A percentile compares a stretch with the other conserved stretches of the same genome.
These are phyloP conservation scores for Petrophora chlorosata DNA, from an alignment of 2,888 invertebrate species.

Conservation along the genomic window DNA sequence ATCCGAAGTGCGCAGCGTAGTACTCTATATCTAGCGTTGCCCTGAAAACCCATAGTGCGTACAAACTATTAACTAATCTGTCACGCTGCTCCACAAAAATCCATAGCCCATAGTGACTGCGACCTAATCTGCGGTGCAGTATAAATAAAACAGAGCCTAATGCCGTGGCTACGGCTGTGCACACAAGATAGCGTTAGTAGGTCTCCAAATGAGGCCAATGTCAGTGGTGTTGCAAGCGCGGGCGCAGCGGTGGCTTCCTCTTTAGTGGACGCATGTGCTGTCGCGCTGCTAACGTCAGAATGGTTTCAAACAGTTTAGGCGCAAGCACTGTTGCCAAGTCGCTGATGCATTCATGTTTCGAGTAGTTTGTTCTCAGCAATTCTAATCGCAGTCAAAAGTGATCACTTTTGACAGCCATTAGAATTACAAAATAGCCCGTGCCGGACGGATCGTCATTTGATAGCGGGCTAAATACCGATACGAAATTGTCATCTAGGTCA, in stretches of 20 bases:
- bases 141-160: constrained; percentile 23
- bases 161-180: constrained; percentile 35
- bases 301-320: too few relatives aligned
- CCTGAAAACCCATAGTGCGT: background rate
- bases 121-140: constrained; percentile 22
- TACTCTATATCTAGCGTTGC: background rate
- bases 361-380: too few relatives aligned
- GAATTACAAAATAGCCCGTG: too few relatives aligned
- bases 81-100: constrained; percentile 17
- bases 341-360: too few relatives aligned
- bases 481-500: too few relatives aligned
- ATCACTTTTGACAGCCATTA: too few relatives aligned
- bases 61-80: constrained; percentile 16
- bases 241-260: constrained; percentile 74
- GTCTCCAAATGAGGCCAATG: constrained; percentile 77
- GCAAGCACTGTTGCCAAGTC: too few relatives aligned
- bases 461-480: too few relatives aligned
- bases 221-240: constrained; percentile 74
- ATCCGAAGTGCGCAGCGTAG: too few relatives aligned
- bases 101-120: constrained; percentile 9
- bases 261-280: constrained; percentile 20
- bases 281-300: too few relatives aligned
- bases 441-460: too few relatives aligned
- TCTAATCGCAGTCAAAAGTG: too few relatives aligned
- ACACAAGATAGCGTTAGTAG: constrained; percentile 74